Base-by-base conservation (phyloP, 1,140 invertebrate species). In the Drosophila bipectinata region DNA sequence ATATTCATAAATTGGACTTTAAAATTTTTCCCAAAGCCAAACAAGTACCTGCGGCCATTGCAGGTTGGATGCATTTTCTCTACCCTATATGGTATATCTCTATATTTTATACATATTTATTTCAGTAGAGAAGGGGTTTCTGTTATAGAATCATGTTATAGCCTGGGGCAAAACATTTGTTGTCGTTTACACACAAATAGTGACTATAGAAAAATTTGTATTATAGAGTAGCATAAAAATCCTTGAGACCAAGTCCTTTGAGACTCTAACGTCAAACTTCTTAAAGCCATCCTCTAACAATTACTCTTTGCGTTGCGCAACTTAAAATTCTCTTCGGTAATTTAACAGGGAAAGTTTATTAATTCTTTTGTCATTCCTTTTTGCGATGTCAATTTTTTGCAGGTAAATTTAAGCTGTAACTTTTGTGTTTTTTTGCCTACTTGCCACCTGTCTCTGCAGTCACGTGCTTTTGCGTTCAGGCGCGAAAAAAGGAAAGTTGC, bases 1-100 rank as follows among this genome's bases (percentile, higher is more conserved):
- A 78, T 81, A 82, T 87, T 62, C 83, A 85, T 88, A 82, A 78
- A 88, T 62, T 77, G 77, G 62, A 87, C 66, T 87, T 87, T 82
- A 76, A 79, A 80, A 28, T 49, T 44, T 4, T 34, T 57, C 5
- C 18, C 6, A 21, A 49, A 34, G 21, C 45, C 45, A 34, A 37
- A 39, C 69, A 30, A 18, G 44, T 44, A 44, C 68, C 69, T 55
- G 34, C 24, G 55, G 51, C 63, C 51, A 47, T 18, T 56, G 34
- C 49, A 32, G 49, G 24, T 51, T 54, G 56, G 32, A 58, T 53
- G 61, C 55, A 75, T 67, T 66, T 67, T 32, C 41, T n/a, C 44
- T 18, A 67, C 39, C 54, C 24, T 32, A 30, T 53, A 52, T 59
- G 47, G 37, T 30, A 24, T 52, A 37, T n/a, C 34, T 37, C 3